Evolutionary conservation across 2,888 invertebrate species (phyloP), one percentile per base, ranked within the genome.

Genomic region (Druceiella hillmani): DNA sequence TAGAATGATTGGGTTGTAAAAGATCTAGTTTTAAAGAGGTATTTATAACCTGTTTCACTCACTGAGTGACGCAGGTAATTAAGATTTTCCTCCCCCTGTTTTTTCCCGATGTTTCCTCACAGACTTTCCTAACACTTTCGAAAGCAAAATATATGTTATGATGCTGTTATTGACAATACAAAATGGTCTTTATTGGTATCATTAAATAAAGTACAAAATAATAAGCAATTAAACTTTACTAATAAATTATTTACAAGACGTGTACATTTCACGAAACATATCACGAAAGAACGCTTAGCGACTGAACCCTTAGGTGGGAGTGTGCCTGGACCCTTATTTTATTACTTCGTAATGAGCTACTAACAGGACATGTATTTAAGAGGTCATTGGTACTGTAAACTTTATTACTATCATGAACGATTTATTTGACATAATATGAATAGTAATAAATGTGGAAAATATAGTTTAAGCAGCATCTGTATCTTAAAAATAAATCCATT

Each of bases 31-130:
- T n/a, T n/a, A n/a, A n/a, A n/a, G n/a, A n/a, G n/a, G n/a, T n/a
- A n/a, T n/a, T n/a, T n/a, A n/a, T n/a, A n/a, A n/a, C n/a, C n/a
- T n/a, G n/a, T n/a, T n/a, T n/a, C n/a, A n/a, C n/a, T n/a, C n/a
- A 11, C 11, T 38, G n/a, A 12, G 11, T 28, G 24, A 31, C 7
- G 20, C 26, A 17, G 3, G 9, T 9, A 38, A 38, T 9, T 12
- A 11, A 9, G 25, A 35, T 15, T 33, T 22, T 33, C 17, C 30
- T 3, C 16, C 37, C 14, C 37, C 33, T 33, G 11, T 36, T 9
- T 36, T 37, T 36, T 29, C 41, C n/a, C 26, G 41, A 29, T 34
- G 38, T 13, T 25, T 41, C 25, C 14, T 41, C 7, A 41, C 37
- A 38, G 17, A 38, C 22, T 20, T 41, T 20, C 27, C 37, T 15